These are phyloP conservation scores for Thalassoma bifasciatum DNA, from an alignment of 2,113 vertebrate genomes.

Conservation along the genomic window DNA sequence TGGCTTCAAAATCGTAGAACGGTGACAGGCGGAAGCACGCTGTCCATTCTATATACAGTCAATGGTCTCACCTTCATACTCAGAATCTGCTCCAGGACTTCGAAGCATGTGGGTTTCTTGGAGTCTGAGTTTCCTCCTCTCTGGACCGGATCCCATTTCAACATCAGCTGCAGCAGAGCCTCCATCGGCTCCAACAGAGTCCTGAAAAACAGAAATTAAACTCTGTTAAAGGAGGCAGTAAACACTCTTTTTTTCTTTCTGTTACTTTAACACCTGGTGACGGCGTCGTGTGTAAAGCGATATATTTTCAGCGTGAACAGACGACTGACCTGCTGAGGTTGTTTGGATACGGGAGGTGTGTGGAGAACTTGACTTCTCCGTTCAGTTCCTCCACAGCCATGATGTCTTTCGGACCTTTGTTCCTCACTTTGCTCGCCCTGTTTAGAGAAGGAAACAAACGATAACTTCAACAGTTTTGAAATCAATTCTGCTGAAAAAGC, in stretches of 20 bases:
- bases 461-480: no score
- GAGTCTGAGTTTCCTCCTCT: conserved; percentile 86
- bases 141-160: conserved; percentile 93
- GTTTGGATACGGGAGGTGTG: conserved; percentile 93
- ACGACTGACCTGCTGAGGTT: conserved; percentile 88
- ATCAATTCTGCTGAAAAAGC: no score
- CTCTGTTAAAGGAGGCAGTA: neutral
- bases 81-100: conserved; percentile 90
- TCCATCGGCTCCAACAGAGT: conserved; percentile 92
- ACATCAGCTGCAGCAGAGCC: conserved; percentile 91
- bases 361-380: conserved; percentile 93
- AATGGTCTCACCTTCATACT: conserved; percentile 88
- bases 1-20: no score
- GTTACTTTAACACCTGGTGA: no score
- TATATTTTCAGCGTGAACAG: neutral
- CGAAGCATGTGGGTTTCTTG: conserved; percentile 87
- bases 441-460: conserved; percentile 18
- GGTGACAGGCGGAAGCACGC: no score
- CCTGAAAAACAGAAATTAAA: conserved; percentile 72
- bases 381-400: conserved; percentile 96
- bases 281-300: neutral
- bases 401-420: conserved; percentile 96
- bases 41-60: no score
- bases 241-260: no score
- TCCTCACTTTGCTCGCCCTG: conserved; percentile 96